These are phyloP conservation scores for Fragum whitleyi DNA, from an alignment of 2,888 invertebrate genomes.

Conservation along the genomic window DNA sequence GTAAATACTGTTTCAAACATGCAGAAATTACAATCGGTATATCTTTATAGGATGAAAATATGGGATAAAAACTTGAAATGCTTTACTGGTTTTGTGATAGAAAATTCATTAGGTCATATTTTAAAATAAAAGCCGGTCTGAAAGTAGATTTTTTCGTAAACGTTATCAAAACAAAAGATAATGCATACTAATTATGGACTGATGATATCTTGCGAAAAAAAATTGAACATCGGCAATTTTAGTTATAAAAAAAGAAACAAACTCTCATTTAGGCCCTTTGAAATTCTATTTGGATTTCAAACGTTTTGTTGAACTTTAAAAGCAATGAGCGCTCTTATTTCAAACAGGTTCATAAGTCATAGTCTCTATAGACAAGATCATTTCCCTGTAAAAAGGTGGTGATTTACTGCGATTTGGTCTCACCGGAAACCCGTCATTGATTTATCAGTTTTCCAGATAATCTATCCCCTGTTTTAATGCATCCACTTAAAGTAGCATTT, in stretches of 20 bases:
- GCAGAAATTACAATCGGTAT: too few species aligned
- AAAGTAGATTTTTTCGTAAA: too few species aligned
- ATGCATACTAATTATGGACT: too few species aligned
- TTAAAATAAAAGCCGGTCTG: too few species aligned
- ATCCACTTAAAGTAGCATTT: slow-evolving; percentile 30
- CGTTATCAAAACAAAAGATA: too few species aligned
- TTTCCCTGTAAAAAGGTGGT: slow-evolving; percentile 14
- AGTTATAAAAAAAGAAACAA: background rate
- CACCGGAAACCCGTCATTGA: slow-evolving; percentile 32
- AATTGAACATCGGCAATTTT: background rate
- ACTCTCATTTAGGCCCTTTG: background rate
- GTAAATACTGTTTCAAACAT: too few species aligned
- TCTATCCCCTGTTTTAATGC: slow-evolving; percentile 29
- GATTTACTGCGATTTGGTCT: slow-evolving; percentile 23
- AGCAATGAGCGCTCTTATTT: slow-evolving; percentile 4
- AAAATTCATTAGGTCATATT: background rate
- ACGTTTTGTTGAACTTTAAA: slow-evolving; percentile 22
- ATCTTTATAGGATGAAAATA: too few species aligned
- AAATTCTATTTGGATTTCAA: slow-evolving; percentile 4
- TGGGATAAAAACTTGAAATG: too few species aligned
- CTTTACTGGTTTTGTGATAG: background rate
- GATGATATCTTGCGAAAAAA: background rate
- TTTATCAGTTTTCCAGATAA: slow-evolving; percentile 26
- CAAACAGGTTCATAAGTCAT: slow-evolving; percentile 29
- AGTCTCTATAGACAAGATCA: slow-evolving; percentile 13